A percentile compares a stretch with the other conserved stretches of the same genome.
phyloP scores from a whole-genome alignment of 2,888 invertebrate species.

The Drosophila pseudotalamancana region DNA sequence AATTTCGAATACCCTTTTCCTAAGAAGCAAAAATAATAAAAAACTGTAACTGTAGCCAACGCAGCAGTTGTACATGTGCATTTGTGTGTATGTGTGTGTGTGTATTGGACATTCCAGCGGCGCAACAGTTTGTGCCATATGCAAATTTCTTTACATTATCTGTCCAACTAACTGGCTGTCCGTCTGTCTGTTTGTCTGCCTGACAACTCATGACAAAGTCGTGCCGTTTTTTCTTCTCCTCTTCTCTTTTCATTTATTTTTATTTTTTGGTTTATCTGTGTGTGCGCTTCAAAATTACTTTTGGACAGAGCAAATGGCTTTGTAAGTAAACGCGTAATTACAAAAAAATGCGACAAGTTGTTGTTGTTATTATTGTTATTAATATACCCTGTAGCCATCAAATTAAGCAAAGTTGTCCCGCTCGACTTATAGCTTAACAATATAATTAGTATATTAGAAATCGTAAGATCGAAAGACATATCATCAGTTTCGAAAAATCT shows the following conservation, averaged over 20 bases:
- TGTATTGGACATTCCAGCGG: conserved; percentile 67
- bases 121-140: conserved; percentile 76
- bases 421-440: no score
- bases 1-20: conserved; percentile 72
- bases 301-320: conserved; percentile 56
- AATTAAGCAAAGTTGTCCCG: no score
- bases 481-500: not conserved
- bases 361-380: conserved; percentile 35
- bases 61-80: conserved; percentile 38
- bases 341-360: conserved; percentile 70
- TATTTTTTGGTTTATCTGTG: conserved; percentile 36
- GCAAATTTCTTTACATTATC: conserved; percentile 77
- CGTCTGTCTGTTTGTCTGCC: conserved; percentile 21
- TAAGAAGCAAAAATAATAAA: conserved; percentile 14
- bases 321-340: conserved; percentile 72
- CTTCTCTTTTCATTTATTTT: conserved; percentile 15
- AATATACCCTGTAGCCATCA: conserved; percentile 13
- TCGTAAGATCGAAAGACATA: not conserved
- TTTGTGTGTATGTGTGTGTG: conserved; percentile 25
- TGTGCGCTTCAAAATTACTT: conserved; percentile 67
- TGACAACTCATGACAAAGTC: conserved; percentile 71
- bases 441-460: no score
- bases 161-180: conserved; percentile 31
- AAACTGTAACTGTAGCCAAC: conserved; percentile 44
- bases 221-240: conserved; percentile 53